Conservation (phyloP, 2,888 invertebrate genomes). For the Coleophora flavipennella region DNA sequence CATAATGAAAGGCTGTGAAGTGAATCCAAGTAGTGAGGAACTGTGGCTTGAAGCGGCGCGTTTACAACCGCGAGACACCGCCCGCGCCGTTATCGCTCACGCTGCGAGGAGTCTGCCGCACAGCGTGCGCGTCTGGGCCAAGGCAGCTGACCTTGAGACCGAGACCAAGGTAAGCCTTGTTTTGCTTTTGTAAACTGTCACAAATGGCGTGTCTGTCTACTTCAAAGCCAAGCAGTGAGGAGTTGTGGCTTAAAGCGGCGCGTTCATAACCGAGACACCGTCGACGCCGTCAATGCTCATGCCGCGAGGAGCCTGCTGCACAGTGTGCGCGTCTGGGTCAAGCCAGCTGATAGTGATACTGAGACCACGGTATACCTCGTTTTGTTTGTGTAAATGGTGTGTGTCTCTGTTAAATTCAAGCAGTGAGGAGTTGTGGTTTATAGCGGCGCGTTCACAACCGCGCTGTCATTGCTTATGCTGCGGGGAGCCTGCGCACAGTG, state of each 20-base stretch:
- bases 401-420: too few relatives aligned
- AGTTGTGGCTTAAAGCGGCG: constrained; percentile 67
- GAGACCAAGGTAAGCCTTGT: constrained; percentile 82
- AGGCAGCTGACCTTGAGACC: constrained; percentile 95
- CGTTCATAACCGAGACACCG: constrained; percentile 93
- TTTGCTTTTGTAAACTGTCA: too few relatives aligned
- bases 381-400: too few relatives aligned
- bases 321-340: constrained; percentile 97
- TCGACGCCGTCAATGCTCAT: constrained; percentile 96
- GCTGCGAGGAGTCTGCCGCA: constrained; percentile 96
- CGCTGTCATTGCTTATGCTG: constrained; percentile 97
- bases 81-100: constrained; percentile 96
- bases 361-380: constrained; percentile 82
- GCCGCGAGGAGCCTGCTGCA: constrained; percentile 96
- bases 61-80: constrained; percentile 93
- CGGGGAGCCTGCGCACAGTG: constrained; percentile 94
- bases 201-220: too few relatives aligned
- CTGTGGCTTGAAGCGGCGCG: constrained; percentile 98
- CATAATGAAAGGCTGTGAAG: constrained; percentile 98
- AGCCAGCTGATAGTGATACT: constrained; percentile 95
- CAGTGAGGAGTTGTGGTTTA: too few relatives aligned
- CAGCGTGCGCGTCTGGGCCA: constrained; percentile 97
- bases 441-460: constrained; percentile 89
- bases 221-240: too few relatives aligned
- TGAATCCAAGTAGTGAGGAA: constrained; percentile 97